Percentiles rank a stretch among this genome's conserved stretches.
phyloP scores from a whole-genome alignment of 1,140 invertebrate species.

The Philaenus spumarius region DNA sequence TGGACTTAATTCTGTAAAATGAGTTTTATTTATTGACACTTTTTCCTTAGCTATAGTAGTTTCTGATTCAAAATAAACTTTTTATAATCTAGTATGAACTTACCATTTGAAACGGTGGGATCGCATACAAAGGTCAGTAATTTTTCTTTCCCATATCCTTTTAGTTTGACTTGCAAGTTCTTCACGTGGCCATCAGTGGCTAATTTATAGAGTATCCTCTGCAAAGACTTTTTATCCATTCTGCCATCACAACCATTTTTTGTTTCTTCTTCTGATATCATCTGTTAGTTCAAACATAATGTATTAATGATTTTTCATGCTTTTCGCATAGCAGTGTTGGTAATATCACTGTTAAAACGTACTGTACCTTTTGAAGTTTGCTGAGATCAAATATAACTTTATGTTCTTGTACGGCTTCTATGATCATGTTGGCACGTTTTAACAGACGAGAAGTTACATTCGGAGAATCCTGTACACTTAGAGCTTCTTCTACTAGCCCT shows the following conservation, averaged over 20 bases:
- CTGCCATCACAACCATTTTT: slow-evolving; percentile 48
- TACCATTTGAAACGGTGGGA: slow-evolving; percentile 39
- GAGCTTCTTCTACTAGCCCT: too few species aligned
- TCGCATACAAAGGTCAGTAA: slow-evolving; percentile 50
- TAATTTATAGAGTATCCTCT: slow-evolving; percentile 49
- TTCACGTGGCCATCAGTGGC: slow-evolving; percentile 51
- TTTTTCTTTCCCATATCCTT: slow-evolving; percentile 42
- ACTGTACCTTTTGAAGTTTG: slow-evolving; percentile 45
- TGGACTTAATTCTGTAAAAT: too few species aligned
- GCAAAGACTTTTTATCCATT: slow-evolving; percentile 55
- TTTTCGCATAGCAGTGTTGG: too few species aligned
- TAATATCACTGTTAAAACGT: too few species aligned
- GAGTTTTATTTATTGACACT: too few species aligned
- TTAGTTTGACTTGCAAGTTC: slow-evolving; percentile 49
- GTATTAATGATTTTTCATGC: too few species aligned
- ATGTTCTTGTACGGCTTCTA: slow-evolving; percentile 48
- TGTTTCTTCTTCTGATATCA: slow-evolving; percentile 46
- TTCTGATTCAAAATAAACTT: too few species aligned
- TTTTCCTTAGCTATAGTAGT: too few species aligned
- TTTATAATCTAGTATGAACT: too few species aligned
- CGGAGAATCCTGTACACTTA: too few species aligned
- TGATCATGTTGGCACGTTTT: slow-evolving; percentile 51
- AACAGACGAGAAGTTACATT: slow-evolving; percentile 34
- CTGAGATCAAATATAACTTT: slow-evolving; percentile 49
- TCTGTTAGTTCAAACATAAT: slow-evolving; percentile 30